Evolutionary conservation across 1,140 invertebrate species (phyloP).

Genomic region (Hermetia illucens): DNA sequence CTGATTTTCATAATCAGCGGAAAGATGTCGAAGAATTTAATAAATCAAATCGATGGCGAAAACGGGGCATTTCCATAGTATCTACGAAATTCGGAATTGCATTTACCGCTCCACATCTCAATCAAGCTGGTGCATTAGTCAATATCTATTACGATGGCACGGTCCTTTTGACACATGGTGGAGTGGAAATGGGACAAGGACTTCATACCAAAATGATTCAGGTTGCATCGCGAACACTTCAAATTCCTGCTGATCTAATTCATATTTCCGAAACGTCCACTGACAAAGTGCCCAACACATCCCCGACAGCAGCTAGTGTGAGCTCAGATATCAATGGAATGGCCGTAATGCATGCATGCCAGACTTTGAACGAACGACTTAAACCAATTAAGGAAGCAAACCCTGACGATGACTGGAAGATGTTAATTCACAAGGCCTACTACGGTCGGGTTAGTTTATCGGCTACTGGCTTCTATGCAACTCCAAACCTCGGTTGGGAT

Average conservation of each 20-base stretch:
- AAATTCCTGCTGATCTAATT: slow-evolving; percentile 60
- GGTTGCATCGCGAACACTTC: slow-evolving; percentile 59
- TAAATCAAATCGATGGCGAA: slow-evolving; percentile 67
- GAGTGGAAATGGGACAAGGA: slow-evolving; percentile 93
- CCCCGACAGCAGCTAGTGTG: slow-evolving; percentile 79
- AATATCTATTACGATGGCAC: slow-evolving; percentile 85
- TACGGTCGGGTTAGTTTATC: slow-evolving; percentile 67
- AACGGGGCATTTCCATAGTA: slow-evolving; percentile 73
- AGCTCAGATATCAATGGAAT: slow-evolving; percentile 91
- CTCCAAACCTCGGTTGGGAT: slow-evolving; percentile 65
- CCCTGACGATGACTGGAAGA: slow-evolving; percentile 71
- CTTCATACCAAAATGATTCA: slow-evolving; percentile 92
- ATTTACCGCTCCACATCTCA: slow-evolving; percentile 65
- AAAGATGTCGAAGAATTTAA: slow-evolving; percentile 55
- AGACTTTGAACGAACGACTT: slow-evolving; percentile 58
- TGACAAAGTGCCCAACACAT: slow-evolving; percentile 90
- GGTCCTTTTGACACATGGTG: slow-evolving; percentile 79
- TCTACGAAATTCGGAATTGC: slow-evolving; percentile 85
- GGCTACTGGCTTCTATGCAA: slow-evolving; percentile 72
- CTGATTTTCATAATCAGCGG: slow-evolving; percentile 49
- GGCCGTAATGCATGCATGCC: slow-evolving; percentile 80
- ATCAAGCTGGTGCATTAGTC: slow-evolving; percentile 82
- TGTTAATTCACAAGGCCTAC: slow-evolving; percentile 74
- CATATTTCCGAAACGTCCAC: slow-evolving; percentile 81
- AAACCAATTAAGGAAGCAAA: slow-evolving; percentile 60